These are phyloP conservation scores for Camponotus vicinus DNA, from an alignment of 1,140 invertebrate species.

Conservation along the genomic window DNA sequence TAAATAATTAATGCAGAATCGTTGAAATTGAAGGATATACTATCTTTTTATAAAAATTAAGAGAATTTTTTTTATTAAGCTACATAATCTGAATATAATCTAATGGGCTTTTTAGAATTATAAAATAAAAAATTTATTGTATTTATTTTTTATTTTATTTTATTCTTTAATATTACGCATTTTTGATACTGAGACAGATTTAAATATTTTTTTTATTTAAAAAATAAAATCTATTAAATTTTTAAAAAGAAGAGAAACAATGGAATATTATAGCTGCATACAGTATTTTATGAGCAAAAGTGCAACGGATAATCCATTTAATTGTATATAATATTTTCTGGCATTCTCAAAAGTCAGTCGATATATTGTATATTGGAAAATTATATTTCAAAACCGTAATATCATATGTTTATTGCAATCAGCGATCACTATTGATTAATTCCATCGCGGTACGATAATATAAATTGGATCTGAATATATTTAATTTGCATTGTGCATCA, in stretches of 20 bases:
- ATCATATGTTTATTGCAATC: constrained; percentile 33
- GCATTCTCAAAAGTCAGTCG: constrained; percentile 46
- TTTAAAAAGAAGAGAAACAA: constrained; percentile 4
- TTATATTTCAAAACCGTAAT: constrained; percentile 33
- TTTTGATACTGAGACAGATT: not conserved
- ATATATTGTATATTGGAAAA: constrained; percentile 32
- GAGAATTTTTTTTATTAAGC: not conserved
- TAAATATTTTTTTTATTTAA: constrained; percentile 20
- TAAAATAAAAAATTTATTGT: constrained; percentile 41
- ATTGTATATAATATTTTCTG: not conserved
- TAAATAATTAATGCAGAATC: constrained; percentile 5
- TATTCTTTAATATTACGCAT: constrained; percentile 12
- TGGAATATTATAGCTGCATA: constrained; percentile 16
- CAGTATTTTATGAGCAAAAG: constrained; percentile 29
- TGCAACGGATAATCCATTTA: constrained; percentile 31
- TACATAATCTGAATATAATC: not conserved
- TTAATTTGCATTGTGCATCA: constrained; percentile 32
- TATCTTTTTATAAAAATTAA: constrained; percentile 23
- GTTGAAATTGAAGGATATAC: not conserved
- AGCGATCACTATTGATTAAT: constrained; percentile 44
- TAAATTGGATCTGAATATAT: constrained; percentile 26
- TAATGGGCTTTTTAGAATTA: not conserved
- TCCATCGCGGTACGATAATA: not conserved
- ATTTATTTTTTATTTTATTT: constrained; percentile 20
- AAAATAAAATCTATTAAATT: constrained; percentile 47